Evolutionary conservation across 1,140 invertebrate species (phyloP).

Genomic region (Bicyclus anynana): DNA sequence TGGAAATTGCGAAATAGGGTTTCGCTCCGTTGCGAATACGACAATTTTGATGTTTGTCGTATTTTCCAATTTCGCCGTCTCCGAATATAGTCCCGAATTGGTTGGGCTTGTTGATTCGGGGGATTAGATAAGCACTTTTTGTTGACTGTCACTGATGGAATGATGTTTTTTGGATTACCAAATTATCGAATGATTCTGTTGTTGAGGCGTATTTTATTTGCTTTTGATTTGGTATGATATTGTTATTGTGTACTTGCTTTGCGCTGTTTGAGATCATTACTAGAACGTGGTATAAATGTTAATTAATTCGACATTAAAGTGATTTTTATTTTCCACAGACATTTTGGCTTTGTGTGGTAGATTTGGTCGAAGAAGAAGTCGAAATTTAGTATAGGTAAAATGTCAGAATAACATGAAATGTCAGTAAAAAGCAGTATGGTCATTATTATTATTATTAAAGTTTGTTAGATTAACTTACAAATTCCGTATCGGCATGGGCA

Average conservation of each 20-base stretch:
- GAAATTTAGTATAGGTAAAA: too few relatives aligned
- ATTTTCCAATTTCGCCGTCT: constrained; percentile 44
- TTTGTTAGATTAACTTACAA: too few relatives aligned
- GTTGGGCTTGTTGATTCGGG: constrained; percentile 49
- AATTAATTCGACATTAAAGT: too few relatives aligned
- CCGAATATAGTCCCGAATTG: constrained; percentile 33
- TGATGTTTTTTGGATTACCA: constrained; percentile 30
- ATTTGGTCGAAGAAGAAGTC: too few relatives aligned
- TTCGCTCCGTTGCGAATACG: constrained; percentile 40
- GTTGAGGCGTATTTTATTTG: constrained; percentile 9
- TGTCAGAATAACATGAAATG: too few relatives aligned
- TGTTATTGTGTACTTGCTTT: neutral
- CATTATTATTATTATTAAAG: too few relatives aligned
- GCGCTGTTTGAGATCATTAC: neutral
- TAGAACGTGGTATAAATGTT: neutral
- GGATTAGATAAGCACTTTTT: constrained; percentile 42
- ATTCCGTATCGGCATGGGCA: too few relatives aligned
- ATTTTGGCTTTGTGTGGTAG: too few relatives aligned
- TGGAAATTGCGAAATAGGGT: constrained; percentile 57
- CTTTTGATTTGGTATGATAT: neutral
- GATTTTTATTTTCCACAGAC: too few relatives aligned
- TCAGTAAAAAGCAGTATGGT: too few relatives aligned
- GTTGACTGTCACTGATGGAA: constrained; percentile 27
- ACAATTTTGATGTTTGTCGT: constrained; percentile 62
- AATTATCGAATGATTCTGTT: constrained; percentile 28